A percentile compares a stretch with the other conserved stretches of the same genome.
Evolutionary conservation across 2,113 vertebrate genomes (phyloP).

Genomic region (Numida meleagris): DNA sequence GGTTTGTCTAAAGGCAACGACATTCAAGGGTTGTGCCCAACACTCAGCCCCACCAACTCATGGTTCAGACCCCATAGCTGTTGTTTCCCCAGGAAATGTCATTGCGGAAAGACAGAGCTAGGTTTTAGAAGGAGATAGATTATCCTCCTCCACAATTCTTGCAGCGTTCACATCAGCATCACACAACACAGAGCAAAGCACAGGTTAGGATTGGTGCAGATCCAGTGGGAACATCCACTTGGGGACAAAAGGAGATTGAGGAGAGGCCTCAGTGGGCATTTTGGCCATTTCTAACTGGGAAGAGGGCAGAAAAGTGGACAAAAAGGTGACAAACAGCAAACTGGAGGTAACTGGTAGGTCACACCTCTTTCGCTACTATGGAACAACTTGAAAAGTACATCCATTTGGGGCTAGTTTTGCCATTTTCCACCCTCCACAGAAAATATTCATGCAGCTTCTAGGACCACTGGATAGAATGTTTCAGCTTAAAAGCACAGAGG

Average conservation of each 20-base stretch:
- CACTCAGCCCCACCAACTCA: not conserved
- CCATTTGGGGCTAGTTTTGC: not conserved
- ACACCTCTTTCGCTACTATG: not conserved
- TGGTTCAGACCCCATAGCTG: not conserved
- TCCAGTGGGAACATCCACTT: no score
- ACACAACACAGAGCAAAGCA: not conserved
- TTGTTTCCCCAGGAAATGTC: not conserved
- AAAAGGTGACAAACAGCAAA: not conserved
- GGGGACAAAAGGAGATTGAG: not conserved
- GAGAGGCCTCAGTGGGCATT: not conserved
- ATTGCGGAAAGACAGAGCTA: not conserved
- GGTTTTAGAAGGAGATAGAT: not conserved
- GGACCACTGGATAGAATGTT: not conserved
- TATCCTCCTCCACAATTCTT: not conserved
- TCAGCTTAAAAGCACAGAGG: not conserved
- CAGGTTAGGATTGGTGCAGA: not conserved
- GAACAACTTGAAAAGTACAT: not conserved
- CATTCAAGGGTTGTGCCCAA: not conserved
- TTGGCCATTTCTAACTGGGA: no score
- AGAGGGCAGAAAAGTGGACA: not conserved
- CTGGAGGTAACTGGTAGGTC: not conserved
- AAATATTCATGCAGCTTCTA: not conserved
- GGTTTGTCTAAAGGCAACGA: not conserved
- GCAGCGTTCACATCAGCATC: not conserved
- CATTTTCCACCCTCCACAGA: not conserved